These are phyloP conservation scores for Telmatochromis sp. DNA, from an alignment of 2,113 vertebrate species.

Conservation along the genomic window DNA sequence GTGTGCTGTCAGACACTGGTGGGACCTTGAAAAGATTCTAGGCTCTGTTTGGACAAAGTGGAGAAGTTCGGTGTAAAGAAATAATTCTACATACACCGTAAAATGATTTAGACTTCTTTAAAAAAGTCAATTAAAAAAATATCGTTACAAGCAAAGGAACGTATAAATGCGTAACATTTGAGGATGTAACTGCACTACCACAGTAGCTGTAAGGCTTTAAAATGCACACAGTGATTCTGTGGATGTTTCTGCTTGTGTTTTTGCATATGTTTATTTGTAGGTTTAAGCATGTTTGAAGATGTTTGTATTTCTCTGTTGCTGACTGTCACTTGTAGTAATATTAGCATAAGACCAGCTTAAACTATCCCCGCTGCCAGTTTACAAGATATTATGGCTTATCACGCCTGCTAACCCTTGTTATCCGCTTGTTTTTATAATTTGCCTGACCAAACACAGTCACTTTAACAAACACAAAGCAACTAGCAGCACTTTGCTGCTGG, in stretches of 20 bases:
- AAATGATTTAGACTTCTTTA: neutral
- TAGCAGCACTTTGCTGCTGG: neutral
- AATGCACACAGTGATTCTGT: neutral
- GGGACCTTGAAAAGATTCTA: neutral
- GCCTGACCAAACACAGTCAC: conserved; percentile 60
- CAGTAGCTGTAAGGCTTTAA: neutral
- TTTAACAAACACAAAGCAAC: conserved; percentile 51
- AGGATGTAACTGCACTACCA: neutral
- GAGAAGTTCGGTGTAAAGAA: neutral
- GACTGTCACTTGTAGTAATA: conserved; percentile 63
- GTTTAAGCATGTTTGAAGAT: conserved; percentile 42
- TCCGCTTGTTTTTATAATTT: conserved; percentile 66
- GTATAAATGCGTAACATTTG: neutral
- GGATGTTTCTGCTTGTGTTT: neutral
- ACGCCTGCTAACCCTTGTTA: conserved; percentile 70
- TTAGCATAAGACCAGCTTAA: conserved; percentile 73
- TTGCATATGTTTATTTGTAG: conserved; percentile 23
- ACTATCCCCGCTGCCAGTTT: conserved; percentile 69
- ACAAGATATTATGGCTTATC: conserved; percentile 69
- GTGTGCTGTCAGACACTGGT: neutral
- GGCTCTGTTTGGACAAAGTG: neutral
- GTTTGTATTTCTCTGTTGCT: conserved; percentile 47
- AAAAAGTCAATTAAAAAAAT: neutral
- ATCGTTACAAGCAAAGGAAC: neutral
- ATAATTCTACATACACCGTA: neutral